Evolutionary conservation across 2,113 vertebrate species (phyloP).

Genomic region (Ictalurus furcatus): DNA sequence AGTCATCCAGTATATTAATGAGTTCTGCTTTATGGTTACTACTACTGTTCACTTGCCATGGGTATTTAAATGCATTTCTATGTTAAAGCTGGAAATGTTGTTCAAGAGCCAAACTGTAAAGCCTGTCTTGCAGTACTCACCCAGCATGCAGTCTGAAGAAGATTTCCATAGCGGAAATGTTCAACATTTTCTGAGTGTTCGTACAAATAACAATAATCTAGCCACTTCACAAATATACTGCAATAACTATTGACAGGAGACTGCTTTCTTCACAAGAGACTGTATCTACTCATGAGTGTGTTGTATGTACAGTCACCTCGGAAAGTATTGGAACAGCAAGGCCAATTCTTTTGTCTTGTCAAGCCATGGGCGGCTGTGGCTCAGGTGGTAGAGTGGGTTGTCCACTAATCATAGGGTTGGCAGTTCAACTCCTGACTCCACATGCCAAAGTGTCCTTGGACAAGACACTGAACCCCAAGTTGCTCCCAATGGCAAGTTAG

Average conservation of each 20-base stretch:
- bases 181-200: background rate
- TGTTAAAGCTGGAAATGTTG: background rate
- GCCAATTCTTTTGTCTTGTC: background rate
- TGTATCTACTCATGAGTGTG: background rate
- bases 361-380: too few species aligned
- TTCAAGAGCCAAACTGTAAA: constrained; percentile 2
- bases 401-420: too few species aligned
- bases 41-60: background rate
- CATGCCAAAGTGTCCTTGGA: too few species aligned
- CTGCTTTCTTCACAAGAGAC: background rate
- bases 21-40: background rate
- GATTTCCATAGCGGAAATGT: constrained; percentile 3
- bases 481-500: too few species aligned
- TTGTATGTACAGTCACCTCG: background rate
- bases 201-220: background rate
- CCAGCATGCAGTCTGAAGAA: constrained; percentile 19
- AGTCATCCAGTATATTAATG: constrained; percentile 19
- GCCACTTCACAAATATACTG: background rate
- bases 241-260: background rate
- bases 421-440: too few species aligned
- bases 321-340: background rate
- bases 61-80: background rate
- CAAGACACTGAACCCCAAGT: too few species aligned
- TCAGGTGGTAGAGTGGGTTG: too few species aligned
- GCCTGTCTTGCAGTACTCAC: background rate